Base-by-base conservation (phyloP, 2,797 vertebrate genomes). In the Lindbergichthys nudifrons region DNA sequence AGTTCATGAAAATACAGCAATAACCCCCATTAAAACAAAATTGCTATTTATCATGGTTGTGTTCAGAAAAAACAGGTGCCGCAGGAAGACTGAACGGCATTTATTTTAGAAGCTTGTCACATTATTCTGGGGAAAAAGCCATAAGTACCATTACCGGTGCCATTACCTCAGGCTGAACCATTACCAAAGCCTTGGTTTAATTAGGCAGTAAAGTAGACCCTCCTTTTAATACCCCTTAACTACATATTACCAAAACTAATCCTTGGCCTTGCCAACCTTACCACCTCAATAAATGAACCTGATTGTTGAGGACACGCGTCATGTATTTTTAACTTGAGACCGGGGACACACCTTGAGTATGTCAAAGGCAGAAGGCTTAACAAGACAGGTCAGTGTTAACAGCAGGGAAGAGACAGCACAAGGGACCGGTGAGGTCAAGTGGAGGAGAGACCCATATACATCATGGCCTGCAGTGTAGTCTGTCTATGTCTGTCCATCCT, bases 121-220 rank as follows among this genome's bases (percentile, higher is more conserved):
- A 63, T 76, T 65, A 76, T 54, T 72, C 70, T 30, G n/a, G 52
- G 32, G 19, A 64, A 18, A 19, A 15, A 10, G 39, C n/a, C 59
- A 80, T 73, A 57, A 53, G 15, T 26, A 43, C 6, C 1, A 36
- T 36, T 36, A 36, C 32, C 32, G 8, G 7, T 36, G 19, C 47
- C 54, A 48, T 77, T 79, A 81, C 65, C 43, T 15, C 4, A 3
- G 10, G 70, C 56, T 66, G 43, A 58, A 50, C 43, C 69, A 74
- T 87, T 79, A 81, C 71, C 72, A 60, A 26, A 79, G 73, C 48
- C 51, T 0, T 2, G 50, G 65, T n/a, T 54, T 76, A 74, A 87
- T 86, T 73, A 80, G 10, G 12, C 61, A 62, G 62, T 45, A 56
- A 77, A 73, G 64, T 43, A 13, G 2, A 51, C 45, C 75, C 73